These are phyloP conservation scores for Cyclargus thomasi DNA, from an alignment of 1,140 invertebrate genomes.

Conservation along the genomic window DNA sequence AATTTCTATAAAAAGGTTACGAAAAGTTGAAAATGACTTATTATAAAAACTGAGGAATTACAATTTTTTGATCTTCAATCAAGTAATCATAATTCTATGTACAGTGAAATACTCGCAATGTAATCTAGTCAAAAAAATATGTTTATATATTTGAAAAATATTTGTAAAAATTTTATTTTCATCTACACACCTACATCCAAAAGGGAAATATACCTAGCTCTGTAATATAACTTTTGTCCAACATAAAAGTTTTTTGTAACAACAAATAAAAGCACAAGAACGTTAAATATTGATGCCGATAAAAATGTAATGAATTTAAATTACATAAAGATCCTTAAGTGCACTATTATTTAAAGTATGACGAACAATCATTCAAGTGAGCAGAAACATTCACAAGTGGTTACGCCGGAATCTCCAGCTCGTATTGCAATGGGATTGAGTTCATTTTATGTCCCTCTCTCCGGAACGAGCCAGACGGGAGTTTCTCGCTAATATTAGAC, in stretches of 20 bases:
- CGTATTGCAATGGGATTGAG: conserved; percentile 25
- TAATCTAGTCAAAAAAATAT: too few species aligned
- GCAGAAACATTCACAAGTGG: conserved; percentile 2
- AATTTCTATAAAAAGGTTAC: too few species aligned
- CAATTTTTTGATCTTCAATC: too few species aligned
- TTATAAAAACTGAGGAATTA: too few species aligned
- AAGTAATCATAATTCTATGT: too few species aligned
- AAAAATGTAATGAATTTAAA: background rate
- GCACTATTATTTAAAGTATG: conserved; percentile 2
- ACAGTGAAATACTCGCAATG: too few species aligned
- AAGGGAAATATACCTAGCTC: background rate
- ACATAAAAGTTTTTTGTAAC: background rate
- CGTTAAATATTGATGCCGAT: conserved; percentile 1
- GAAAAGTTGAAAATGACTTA: too few species aligned
- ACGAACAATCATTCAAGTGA: conserved; percentile 16
- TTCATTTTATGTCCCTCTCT: conserved; percentile 35
- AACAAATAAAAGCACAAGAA: background rate
- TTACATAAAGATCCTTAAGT: background rate
- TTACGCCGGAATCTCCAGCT: conserved; percentile 3
- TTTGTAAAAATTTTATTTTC: too few species aligned
- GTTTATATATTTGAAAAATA: too few species aligned
- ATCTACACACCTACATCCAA: too few species aligned
- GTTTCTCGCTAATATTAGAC: conserved; percentile 66
- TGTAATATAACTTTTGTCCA: background rate
- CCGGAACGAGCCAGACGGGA: conserved; percentile 47